These are phyloP conservation scores for Allolobophora icterica DNA, from an alignment of 2,888 invertebrate genomes.

Conservation along the genomic window DNA sequence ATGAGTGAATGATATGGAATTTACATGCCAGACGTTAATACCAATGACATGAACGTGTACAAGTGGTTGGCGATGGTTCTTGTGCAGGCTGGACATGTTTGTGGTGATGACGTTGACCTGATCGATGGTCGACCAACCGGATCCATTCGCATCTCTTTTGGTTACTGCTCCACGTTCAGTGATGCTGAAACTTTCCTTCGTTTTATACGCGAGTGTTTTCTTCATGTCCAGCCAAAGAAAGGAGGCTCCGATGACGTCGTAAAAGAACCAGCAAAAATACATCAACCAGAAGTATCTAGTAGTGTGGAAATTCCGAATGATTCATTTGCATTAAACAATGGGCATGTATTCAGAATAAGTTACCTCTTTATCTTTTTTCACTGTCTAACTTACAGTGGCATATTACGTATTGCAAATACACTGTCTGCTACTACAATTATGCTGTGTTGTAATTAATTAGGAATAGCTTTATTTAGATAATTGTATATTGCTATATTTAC, in stretches of 20 bases:
- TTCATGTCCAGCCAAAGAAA: slow-evolving; percentile 47
- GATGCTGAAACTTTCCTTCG: slow-evolving; percentile 77
- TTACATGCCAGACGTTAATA: no score
- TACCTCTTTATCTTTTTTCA: neutral
- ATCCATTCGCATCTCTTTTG: slow-evolving; percentile 88
- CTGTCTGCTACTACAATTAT: no score
- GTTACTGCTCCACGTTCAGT: slow-evolving; percentile 80
- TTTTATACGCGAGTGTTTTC: slow-evolving; percentile 80
- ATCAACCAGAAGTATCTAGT: neutral
- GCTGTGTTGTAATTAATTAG: neutral
- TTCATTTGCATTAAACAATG: neutral
- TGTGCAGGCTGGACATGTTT: slow-evolving; percentile 77
- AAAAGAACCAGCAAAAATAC: neutral
- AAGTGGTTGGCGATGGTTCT: neutral
- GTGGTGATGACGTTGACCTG: slow-evolving; percentile 86
- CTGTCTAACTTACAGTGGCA: neutral
- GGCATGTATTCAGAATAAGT: neutral
- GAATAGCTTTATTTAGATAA: neutral
- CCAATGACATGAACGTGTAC: no score
- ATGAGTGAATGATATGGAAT: no score
- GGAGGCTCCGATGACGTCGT: neutral
- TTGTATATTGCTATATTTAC: no score
- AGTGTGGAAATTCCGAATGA: neutral
- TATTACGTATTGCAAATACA: no score
- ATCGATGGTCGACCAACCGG: slow-evolving; percentile 88